phyloP scores from a whole-genome alignment of 2,888 invertebrate genomes.

The Imbricaverruca yamaguchii region DNA sequence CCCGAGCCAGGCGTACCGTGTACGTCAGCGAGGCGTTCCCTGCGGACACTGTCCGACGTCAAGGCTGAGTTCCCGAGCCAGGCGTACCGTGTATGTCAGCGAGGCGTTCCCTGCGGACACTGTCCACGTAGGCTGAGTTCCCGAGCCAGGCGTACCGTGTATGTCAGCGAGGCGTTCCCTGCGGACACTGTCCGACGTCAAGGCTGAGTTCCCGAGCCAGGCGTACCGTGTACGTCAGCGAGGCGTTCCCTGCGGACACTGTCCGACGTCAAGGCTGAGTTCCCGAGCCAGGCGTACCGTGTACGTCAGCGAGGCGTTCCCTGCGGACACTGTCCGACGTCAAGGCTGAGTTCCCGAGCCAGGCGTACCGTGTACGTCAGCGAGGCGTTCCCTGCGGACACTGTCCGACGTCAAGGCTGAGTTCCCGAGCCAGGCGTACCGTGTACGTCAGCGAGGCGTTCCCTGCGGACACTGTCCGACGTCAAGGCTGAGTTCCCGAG shows the following conservation, averaged over 20 bases:
- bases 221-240: constrained; percentile 62
- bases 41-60: constrained; percentile 38
- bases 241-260: constrained; percentile 63
- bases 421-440: constrained; percentile 45
- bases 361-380: constrained; percentile 62
- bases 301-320: constrained; percentile 71
- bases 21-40: constrained; percentile 76
- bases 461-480: constrained; percentile 52
- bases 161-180: constrained; percentile 72
- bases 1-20: constrained; percentile 51
- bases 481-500: no score
- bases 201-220: no score
- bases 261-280: no score
- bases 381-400: constrained; percentile 65
- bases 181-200: constrained; percentile 38
- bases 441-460: constrained; percentile 66
- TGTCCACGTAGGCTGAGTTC: no score
- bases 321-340: constrained; percentile 44
- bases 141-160: constrained; percentile 54
- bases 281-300: constrained; percentile 50
- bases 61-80: no score
- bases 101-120: constrained; percentile 65
- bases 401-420: no score
- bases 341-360: no score
- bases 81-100: constrained; percentile 61